Evolutionary conservation across 2,113 vertebrate genomes (phyloP).

Genomic region (Anas platyrhynchos): DNA sequence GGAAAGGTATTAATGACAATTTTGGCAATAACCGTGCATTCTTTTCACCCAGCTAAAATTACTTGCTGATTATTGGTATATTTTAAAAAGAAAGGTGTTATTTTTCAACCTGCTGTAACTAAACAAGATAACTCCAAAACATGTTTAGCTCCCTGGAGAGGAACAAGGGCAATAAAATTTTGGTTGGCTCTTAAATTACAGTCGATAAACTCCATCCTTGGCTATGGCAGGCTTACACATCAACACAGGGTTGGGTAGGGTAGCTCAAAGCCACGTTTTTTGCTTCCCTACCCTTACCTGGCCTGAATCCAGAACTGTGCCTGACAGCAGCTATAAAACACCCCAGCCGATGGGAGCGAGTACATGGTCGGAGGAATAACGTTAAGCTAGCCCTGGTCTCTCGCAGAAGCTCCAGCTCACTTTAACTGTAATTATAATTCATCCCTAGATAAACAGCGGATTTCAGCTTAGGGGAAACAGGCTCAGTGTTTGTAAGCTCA

Average conservation of each 20-base stretch:
- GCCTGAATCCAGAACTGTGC: not conserved
- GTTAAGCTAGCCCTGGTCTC: not conserved
- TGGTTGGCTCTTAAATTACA: not conserved
- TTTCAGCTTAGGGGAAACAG: not conserved
- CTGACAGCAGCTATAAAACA: not conserved
- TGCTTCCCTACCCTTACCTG: not conserved
- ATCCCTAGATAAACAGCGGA: not conserved
- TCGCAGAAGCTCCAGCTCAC: not conserved
- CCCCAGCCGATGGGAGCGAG: rapidly evolving
- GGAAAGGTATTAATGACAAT: not conserved
- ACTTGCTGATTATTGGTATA: not conserved
- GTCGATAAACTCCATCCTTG: not conserved
- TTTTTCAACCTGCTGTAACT: not conserved
- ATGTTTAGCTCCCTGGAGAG: not conserved
- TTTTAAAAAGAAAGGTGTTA: not conserved
- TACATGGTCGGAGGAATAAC: not conserved
- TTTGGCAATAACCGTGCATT: not conserved
- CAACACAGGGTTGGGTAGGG: not conserved
- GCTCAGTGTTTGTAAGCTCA: not conserved
- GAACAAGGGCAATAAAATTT: not conserved
- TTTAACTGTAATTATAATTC: not conserved
- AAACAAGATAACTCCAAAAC: not conserved
- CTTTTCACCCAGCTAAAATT: not conserved
- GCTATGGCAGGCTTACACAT: not conserved
- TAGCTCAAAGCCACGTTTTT: not conserved